Evolutionary conservation across 2,113 vertebrate genomes (phyloP), one percentile per base, ranked within the genome.

Genomic region (Ceuthmochares aereus): DNA sequence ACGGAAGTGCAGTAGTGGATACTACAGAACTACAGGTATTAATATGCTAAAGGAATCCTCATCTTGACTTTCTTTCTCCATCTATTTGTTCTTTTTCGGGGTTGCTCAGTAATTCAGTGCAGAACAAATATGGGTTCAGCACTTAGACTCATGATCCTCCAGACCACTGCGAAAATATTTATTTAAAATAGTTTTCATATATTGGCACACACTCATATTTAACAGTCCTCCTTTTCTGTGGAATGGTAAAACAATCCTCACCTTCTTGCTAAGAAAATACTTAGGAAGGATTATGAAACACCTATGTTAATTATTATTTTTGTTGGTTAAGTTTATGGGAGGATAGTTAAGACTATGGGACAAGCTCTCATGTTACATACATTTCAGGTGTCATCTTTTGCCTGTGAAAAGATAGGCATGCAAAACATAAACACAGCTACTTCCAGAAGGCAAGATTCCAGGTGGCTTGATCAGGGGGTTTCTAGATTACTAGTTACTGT

Each of bases 251-350:
- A 72, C 37, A 89, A 91, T 77, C 77, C 76, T 93, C 15, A 32
- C 74, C 55, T 85, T 87, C 63, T 93, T 91, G 90, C 84, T 74
- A 34, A 83, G 74, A 94, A 96, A 97, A 91, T 85, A 76, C 90
- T 94, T 95, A 55, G 37, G 58, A 36, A 91, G 52, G 29, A 80
- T 93, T 87, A 82, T 76, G 72, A 74, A 93, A 80, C 84, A 94
- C 63, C 55, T 95, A 43, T 85, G 70, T 69, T 93, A 95, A 92
- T 94, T 80, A 73, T 51, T 91, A 34, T 86, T 96, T 95, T 90
- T 96, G 67, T 96, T 92, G 84, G 37, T 97, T 74, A 83, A n/a
- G 23, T 83, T 85, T 90, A 43, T 87, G 60, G 74, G 79, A 95
- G 82, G 69, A 32, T 76, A 77, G 34, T 67, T 78, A 66, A 78